phyloP scores from a whole-genome alignment of 2,797 vertebrate species.

The Philypnodon macrostomus region DNA sequence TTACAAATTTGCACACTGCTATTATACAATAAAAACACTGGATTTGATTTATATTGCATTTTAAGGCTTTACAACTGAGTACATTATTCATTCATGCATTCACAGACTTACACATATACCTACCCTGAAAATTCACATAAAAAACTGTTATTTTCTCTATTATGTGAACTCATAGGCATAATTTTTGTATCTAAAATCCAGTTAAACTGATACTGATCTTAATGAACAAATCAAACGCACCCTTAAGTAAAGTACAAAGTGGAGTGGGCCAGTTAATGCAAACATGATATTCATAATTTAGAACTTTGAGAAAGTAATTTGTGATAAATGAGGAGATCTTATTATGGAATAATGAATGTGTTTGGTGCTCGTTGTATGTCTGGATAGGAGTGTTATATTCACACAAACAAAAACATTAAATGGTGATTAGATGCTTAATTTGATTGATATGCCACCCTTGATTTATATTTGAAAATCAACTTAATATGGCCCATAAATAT shows the following conservation, averaged over 20 bases:
- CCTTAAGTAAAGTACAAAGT: conserved; percentile 3
- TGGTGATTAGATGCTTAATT: conserved; percentile 70
- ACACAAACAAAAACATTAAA: conserved; percentile 73
- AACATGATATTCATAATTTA: conserved; percentile 45
- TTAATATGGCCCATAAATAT: conserved; percentile 34
- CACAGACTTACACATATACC: too few relatives aligned
- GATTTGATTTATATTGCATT: too few relatives aligned
- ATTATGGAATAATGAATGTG: conserved; percentile 63
- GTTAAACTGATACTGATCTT: too few relatives aligned
- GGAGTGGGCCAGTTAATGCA: conserved; percentile 16
- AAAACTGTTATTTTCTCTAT: too few relatives aligned
- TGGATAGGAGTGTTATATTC: conserved; percentile 63
- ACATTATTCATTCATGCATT: too few relatives aligned
- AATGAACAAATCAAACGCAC: too few relatives aligned
- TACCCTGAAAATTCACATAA: too few relatives aligned
- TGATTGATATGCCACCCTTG: conserved; percentile 72
- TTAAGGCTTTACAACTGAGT: too few relatives aligned
- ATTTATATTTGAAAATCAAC: conserved; percentile 64
- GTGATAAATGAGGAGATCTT: conserved; percentile 58
- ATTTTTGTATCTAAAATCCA: too few relatives aligned
- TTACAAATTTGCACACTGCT: too few relatives aligned
- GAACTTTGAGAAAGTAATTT: conserved; percentile 45
- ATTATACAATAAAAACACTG: too few relatives aligned
- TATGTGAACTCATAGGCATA: too few relatives aligned
- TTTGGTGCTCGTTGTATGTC: conserved; percentile 59